These are phyloP conservation scores for Euplexia lucipara DNA, from an alignment of 2,888 invertebrate species.

Conservation along the genomic window DNA sequence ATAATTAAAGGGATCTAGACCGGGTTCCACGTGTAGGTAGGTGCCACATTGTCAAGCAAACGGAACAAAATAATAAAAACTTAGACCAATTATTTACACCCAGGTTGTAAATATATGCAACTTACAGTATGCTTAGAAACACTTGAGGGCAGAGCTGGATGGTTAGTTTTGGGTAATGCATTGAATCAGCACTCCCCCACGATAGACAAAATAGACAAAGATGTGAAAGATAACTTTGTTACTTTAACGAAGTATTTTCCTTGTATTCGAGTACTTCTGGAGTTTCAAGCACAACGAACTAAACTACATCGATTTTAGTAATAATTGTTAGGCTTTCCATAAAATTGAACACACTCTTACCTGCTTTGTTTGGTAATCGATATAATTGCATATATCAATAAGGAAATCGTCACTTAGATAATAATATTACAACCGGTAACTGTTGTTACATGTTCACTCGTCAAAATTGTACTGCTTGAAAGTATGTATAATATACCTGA, in stretches of 20 bases:
- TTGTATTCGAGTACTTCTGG: too few species aligned
- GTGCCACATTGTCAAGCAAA: neutral
- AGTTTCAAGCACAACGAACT: too few species aligned
- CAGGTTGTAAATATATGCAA: neutral
- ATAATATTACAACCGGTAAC: slow-evolving; percentile 50
- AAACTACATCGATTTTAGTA: neutral
- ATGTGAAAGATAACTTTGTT: neutral
- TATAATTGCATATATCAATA: slow-evolving; percentile 17
- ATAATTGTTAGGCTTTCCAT: neutral
- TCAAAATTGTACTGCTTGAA: slow-evolving; percentile 59
- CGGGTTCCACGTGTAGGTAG: too few species aligned
- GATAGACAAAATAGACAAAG: neutral
- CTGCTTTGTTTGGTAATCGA: slow-evolving; percentile 20
- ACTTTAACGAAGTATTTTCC: neutral
- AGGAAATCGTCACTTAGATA: slow-evolving; percentile 28
- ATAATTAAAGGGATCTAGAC: too few species aligned
- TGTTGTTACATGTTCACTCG: slow-evolving; percentile 61
- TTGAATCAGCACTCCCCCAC: neutral
- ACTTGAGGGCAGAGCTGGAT: neutral
- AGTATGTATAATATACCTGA: slow-evolving; percentile 53
- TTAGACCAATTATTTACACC: neutral
- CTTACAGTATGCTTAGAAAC: neutral
- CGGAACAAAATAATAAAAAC: neutral
- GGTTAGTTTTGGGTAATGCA: too few species aligned
- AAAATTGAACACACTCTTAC: slow-evolving; percentile 30